A percentile compares a stretch with the other conserved stretches of the same genome.
These are phyloP conservation scores for Lutra lutra DNA, from an alignment of 2,797 vertebrate genomes.

Conservation along the genomic window DNA sequence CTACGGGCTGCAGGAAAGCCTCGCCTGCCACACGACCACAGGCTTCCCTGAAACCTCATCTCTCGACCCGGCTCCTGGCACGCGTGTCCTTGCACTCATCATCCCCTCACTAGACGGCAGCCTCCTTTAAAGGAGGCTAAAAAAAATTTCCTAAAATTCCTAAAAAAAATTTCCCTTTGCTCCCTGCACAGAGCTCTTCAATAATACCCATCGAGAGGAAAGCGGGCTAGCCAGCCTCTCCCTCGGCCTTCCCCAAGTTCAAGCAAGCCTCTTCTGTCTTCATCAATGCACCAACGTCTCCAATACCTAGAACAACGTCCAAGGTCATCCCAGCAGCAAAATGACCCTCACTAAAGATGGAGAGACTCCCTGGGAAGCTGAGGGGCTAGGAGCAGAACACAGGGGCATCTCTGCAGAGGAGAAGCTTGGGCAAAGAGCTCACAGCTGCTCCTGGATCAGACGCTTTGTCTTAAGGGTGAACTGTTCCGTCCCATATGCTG, in stretches of 20 bases:
- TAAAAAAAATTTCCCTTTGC: not conserved
- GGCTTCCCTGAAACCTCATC: not conserved
- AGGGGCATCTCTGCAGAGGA: not conserved
- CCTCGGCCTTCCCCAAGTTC: not conserved
- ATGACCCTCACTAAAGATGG: not conserved
- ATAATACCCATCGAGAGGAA: not conserved
- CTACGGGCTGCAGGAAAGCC: not conserved
- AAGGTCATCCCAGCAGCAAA: accelerated
- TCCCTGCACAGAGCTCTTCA: not conserved
- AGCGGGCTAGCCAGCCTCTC: not conserved
- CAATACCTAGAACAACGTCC: accelerated
- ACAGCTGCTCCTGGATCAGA: not conserved
- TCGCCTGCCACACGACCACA: accelerated
- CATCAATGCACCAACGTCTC: not conserved
- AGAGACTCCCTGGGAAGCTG: not conserved
- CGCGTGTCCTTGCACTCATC: not conserved
- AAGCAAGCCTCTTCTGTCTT: not conserved
- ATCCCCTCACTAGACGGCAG: accelerated
- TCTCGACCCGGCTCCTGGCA: accelerated
- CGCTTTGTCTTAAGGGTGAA: not conserved
- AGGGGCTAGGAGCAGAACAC: not conserved
- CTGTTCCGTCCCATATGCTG: not conserved
- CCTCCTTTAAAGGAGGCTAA: not conserved
- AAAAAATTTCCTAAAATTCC: too few relatives aligned
- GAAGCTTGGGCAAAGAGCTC: not conserved